Base-by-base conservation (phyloP, 2,888 invertebrate genomes). In the Callyntrura guangdongensis region DNA sequence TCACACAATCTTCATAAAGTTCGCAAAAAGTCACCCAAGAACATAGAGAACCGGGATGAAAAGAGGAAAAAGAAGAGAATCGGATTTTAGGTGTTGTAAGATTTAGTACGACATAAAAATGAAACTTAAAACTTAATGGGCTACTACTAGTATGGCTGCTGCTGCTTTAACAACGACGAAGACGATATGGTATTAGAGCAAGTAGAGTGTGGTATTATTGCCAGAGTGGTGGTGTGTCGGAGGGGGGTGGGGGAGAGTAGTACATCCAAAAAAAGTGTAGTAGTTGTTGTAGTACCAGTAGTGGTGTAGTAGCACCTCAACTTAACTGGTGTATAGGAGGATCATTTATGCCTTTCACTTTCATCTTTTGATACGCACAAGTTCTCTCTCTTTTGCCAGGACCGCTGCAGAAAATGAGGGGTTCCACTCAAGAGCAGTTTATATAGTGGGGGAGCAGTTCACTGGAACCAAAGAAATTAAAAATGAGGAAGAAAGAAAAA, bases 101-200 rank as follows among this genome's bases (percentile, higher is more conserved):
- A 87, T 87, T 87, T 87, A 87, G 53, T 47, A 27, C 45, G 69
- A 61, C 81, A 87, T 86, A 86, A 85, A 88, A 45, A 88, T 72
- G 88, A 88, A 88, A 82, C 82, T 82, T 88, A 88, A 82, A 88
- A 81, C 88, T 88, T 88, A 88, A 88, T 88, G 82, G 82, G 88
- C 72, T 88, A 88, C 36, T 36, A 36, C 36, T 36, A 36, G 3
- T 6, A 36, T 6, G 2, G 6, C 36, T 36, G 3, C 36, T 6
- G 36, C 36, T 6, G 36, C 36, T 36, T 36, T 6, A 6, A 36
- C 3, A 36, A 36, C 3, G 36, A 36, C 36, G 6, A 36, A 36
- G 36, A 36, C 88, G 86, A 61, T 77, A 86, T 53, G 36, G 56
- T 85, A 56, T 72, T 85, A 85, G 36, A 72, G 17, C 36, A 59